Base-by-base conservation (phyloP, 2,888 invertebrate genomes). In the Melanargia galathea region DNA sequence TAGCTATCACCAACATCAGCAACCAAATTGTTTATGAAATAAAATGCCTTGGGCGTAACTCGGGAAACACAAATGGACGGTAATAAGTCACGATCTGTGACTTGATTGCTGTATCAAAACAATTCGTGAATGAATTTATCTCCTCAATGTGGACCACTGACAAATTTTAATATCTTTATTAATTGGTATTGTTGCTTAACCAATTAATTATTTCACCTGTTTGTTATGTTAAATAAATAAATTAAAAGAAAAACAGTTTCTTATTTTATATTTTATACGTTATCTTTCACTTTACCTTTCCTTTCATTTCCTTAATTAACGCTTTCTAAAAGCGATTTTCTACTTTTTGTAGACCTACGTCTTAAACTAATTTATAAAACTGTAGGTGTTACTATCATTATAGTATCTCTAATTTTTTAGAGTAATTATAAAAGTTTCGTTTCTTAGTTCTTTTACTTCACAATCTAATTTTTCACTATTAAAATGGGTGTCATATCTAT, bases 121-220 rank as follows among this genome's bases (percentile, higher is more conserved):
- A 51, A 57, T 55, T 58, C 48, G 43, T 60, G 51, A 60, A 64
- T 51, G 56, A 64, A 59, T 33, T 60, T 51, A 56, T 63, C 35
- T 33, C 20, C 43, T 16, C n/a, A 45, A 38, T 56, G n/a, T 18
- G 54, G 35, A 20, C 35, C 57, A 51, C 24, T 18, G 38, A 48
- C 55, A 56, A 62, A 55, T 55, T 40, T 22, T 46, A 55, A 49
- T 51, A 16, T 35, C 40, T 13, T 13, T 43, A 43, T 51, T 40
- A 11, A 45, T 22, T 20, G 35, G 4, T 56, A 30, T 43, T 16
- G n/a, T 8, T 10, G 30, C 18, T 46, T 46, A 30, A 30, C 30
- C 7, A 30, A 30, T 7, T 30, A 7, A 30, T 30, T 30, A 8
- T 6, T 8, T 30, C 30, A 30, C 30, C 8, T 1, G 30, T 30